Evolutionary conservation across 2,888 invertebrate species (phyloP).

Genomic region (Chloroclysta siterata): DNA sequence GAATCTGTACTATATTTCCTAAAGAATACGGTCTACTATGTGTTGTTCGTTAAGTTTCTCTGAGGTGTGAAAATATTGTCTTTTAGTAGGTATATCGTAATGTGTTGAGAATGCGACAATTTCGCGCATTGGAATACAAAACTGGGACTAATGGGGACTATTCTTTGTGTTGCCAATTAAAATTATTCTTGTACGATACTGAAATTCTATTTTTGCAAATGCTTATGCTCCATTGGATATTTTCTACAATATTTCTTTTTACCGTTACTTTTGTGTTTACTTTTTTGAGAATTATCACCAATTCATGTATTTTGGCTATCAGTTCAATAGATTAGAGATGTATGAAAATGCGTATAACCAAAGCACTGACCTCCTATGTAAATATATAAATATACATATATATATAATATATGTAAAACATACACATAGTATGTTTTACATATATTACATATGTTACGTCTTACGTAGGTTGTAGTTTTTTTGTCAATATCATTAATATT

Average conservation of each 20-base stretch:
- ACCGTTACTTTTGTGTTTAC: too few species aligned
- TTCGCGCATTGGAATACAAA: constrained; percentile 73
- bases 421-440: too few species aligned
- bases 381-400: too few species aligned
- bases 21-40: constrained; percentile 21
- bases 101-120: constrained; percentile 70
- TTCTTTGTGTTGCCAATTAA: constrained; percentile 75
- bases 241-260: neutral
- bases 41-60: constrained; percentile 40
- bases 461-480: too few species aligned
- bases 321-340: too few species aligned
- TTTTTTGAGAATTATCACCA: too few species aligned
- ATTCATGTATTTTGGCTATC: too few species aligned
- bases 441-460: too few species aligned
- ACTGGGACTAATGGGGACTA: constrained; percentile 67
- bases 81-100: constrained; percentile 43
- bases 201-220: constrained; percentile 13
- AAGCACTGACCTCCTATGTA: too few species aligned
- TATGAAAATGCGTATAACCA: too few species aligned
- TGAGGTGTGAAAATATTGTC: constrained; percentile 73
- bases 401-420: too few species aligned
- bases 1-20: constrained; percentile 43
- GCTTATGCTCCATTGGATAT: constrained; percentile 11
- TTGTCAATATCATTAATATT: too few species aligned
- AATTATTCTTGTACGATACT: constrained; percentile 54